phyloP scores from a whole-genome alignment of 2,888 invertebrate genomes.

The Rhopalosiphum nymphaeae region DNA sequence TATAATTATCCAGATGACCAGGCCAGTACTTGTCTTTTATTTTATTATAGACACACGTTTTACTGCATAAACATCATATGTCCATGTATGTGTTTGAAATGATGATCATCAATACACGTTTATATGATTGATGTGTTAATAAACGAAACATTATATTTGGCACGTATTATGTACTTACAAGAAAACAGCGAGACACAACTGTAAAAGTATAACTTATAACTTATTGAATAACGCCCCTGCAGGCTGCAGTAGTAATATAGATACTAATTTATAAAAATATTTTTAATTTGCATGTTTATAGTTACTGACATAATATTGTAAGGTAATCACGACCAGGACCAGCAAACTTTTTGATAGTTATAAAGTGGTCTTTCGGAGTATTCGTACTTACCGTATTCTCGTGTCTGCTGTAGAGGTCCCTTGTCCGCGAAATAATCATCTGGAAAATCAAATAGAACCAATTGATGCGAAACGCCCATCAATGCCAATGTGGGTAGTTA shows the following conservation, averaged over 20 bases:
- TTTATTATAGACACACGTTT: neutral
- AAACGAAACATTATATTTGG: neutral
- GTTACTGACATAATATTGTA: neutral
- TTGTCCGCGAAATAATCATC: constrained; percentile 62
- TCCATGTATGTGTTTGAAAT: neutral
- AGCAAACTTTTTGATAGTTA: neutral
- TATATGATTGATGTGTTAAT: neutral
- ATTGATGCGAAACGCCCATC: constrained; percentile 62
- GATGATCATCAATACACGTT: neutral
- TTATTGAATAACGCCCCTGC: neutral
- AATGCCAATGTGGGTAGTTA: constrained; percentile 54
- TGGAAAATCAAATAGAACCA: constrained; percentile 64
- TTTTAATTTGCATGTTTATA: neutral
- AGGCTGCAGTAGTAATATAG: neutral
- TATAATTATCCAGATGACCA: neutral
- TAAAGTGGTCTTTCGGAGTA: neutral
- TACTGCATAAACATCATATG: neutral
- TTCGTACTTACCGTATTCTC: constrained; percentile 44
- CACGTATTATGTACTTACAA: neutral
- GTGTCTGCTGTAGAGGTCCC: constrained; percentile 36
- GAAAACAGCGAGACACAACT: neutral
- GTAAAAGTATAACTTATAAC: neutral
- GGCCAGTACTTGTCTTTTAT: too few species aligned
- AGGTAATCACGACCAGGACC: neutral
- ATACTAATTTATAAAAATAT: neutral